Conservation (phyloP, 2,797 vertebrate species). For the Lepilemur septentrionalis region DNA sequence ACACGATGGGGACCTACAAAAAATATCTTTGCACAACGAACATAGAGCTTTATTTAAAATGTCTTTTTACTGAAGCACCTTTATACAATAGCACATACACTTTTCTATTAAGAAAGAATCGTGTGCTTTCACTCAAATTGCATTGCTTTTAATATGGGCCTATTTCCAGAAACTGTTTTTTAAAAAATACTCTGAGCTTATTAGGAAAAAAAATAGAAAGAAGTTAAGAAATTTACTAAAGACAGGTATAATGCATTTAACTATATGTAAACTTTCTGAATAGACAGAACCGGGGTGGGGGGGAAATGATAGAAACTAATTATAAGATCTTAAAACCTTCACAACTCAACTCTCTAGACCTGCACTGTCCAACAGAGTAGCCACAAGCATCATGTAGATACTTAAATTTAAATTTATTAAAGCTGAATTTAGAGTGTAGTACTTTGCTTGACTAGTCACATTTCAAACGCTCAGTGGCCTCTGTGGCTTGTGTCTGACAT, state of each 20-base stretch:
- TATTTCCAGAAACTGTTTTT: background rate
- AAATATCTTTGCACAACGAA: background rate
- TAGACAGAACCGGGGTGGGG: background rate
- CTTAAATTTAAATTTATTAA: background rate
- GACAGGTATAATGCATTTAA: background rate
- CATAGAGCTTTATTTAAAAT: background rate
- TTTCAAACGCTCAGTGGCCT: background rate
- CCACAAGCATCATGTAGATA: background rate
- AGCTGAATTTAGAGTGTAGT: background rate
- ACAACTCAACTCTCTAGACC: background rate
- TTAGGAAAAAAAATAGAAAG: background rate
- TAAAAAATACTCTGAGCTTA: background rate
- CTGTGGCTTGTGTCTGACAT: background rate
- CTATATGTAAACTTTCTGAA: background rate
- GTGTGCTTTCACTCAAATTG: background rate
- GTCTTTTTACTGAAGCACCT: background rate
- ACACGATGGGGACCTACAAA: background rate
- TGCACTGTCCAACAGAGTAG: background rate
- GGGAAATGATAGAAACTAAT: background rate
- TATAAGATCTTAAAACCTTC: background rate
- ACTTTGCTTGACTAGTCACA: background rate
- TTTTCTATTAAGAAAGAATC: background rate
- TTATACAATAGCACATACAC: background rate
- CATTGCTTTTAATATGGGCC: background rate
- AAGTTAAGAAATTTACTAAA: background rate